phyloP scores from a whole-genome alignment of 2,888 invertebrate species.

The Drosophila incognita region DNA sequence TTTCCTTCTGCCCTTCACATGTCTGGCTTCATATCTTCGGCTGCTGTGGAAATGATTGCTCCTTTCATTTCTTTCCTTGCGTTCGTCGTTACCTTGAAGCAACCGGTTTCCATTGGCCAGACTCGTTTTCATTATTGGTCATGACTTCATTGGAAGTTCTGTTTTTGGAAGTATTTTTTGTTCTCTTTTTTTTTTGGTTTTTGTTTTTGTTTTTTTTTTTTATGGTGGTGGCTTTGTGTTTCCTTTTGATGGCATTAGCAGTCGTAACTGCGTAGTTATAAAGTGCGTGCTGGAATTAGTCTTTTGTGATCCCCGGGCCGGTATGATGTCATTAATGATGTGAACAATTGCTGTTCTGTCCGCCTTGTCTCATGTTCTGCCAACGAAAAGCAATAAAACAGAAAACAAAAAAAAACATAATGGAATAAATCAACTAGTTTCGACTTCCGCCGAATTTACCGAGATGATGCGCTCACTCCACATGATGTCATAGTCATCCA shows the following conservation, averaged over 20 bases:
- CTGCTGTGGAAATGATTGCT: slow-evolving; percentile 15
- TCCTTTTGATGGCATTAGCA: slow-evolving; percentile 12
- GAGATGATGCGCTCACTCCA: slow-evolving; percentile 16
- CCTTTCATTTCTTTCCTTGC: not conserved
- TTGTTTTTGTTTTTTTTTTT: slow-evolving; percentile 3
- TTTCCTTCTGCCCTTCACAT: not conserved
- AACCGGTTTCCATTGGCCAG: slow-evolving; percentile 44
- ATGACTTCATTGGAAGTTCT: slow-evolving; percentile 45
- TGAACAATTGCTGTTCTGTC: slow-evolving; percentile 1
- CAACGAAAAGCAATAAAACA: not conserved
- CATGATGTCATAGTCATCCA: slow-evolving; percentile 34
- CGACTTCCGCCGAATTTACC: slow-evolving; percentile 14
- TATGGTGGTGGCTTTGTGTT: slow-evolving; percentile 3
- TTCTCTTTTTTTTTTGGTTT: not conserved
- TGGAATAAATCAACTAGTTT: slow-evolving; percentile 15
- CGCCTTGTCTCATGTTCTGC: slow-evolving; percentile 4
- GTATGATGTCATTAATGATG: slow-evolving; percentile 53
- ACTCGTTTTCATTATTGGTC: slow-evolving; percentile 42
- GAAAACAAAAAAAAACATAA: slow-evolving; percentile 1
- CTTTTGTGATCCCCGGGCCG: slow-evolving; percentile 29
- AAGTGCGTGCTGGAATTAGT: slow-evolving; percentile 27
- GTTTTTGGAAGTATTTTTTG: slow-evolving; percentile 15
- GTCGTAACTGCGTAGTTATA: slow-evolving; percentile 44
- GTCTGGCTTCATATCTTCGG: slow-evolving; percentile 1
- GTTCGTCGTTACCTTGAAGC: slow-evolving; percentile 20